Base-by-base conservation (phyloP, 2,888 invertebrate genomes). In the Gymnosoma rotundatum region DNA sequence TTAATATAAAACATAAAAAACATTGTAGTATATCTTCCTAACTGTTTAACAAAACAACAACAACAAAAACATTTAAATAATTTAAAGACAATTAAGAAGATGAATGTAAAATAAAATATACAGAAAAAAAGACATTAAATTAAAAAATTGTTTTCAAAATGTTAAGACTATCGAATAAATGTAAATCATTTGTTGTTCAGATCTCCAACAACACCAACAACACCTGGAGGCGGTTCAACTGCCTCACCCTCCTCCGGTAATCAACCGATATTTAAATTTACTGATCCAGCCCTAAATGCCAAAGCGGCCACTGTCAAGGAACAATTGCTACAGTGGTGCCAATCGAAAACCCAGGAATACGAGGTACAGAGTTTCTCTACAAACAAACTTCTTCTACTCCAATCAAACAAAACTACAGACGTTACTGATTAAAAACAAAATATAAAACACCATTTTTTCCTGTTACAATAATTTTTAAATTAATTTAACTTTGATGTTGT, bases 281-380 rank as follows among this genome's bases (percentile, higher is more conserved):
- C 96, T 93, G 97, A 97, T 94, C 96, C 97, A 91, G 95, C 95
- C 93, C 95, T 98, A 94, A 95, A 95, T 93, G 95, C 96, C 93
- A 97, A 97, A 94, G 98, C 98, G 91, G 96, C 95, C 93, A 96
- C 97, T 93, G 97, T 98, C 93, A 99, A 98, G 95, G 98, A 98
- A 93, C 95, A 98, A 93, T 95, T 99, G 93, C 95, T 99, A 94
- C 95, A 96, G 93, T 99, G 99, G 99, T 97, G 97, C 94, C 97
- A 97, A 94, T 96, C 96, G 94, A 98, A 98, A 95, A 98, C 98
- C 91, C 96, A 96, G 94, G 98, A 97, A 94, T 99, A 99, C 94
- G 96, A 98, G 96, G 98, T 98, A 96, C 89, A 85, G 38, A 84
- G 84, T 80, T 78, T 80, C 79, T 67, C 66, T 20, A 70, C 42